Evolutionary conservation across 2,797 vertebrate species (phyloP), one percentile per base, ranked within the genome.

Genomic region (Cyprinella venusta): DNA sequence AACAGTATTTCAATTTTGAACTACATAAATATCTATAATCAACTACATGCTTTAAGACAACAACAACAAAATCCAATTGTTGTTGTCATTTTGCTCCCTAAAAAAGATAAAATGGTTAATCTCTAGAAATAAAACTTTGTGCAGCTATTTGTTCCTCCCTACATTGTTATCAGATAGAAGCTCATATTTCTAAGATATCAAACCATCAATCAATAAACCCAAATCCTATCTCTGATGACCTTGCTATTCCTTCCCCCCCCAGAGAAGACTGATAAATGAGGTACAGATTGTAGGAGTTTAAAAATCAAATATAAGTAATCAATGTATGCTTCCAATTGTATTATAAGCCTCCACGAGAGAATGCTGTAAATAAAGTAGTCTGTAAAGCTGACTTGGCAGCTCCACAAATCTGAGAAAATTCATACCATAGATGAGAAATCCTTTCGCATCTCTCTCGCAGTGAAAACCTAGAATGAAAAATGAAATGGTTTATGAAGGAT

Each of bases 241-340:
- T 76, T 76, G 71, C 48, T 52, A 40, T 82, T 82, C n/a, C 48
- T 67, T 67, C 21, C 54, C 45, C 13, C 70, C 24, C 70, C 24
- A 59, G 52, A 68, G 71, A 50, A 76, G 52, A 67, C 72, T 76
- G 72, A 82, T 36, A 76, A 82, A 76, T 76, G 63, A 65, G 63
- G 24, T 68, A 82, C 71, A 68, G 48, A 68, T 42, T 76, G 63
- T 56, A 67, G 45, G 30, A 76, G 48, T 68, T 76, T 15, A 76
- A 75, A 54, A 81, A 82, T 82, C 48, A 68, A 76, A 82, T 82
- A 75, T 9, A 76, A 65, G 70, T 81, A 67, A 76, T 82, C 80
- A 76, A 67, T 75, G 59, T 52, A 52, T 40, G 61, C 48, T 68
- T 65, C 61, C 61, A 75, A 40, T 65, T 52, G 80, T 76, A 33